Percentiles rank a stretch among this genome's conserved stretches.
These are phyloP conservation scores for Saturnia pavonia DNA, from an alignment of 2,888 invertebrate genomes.

Conservation along the genomic window DNA sequence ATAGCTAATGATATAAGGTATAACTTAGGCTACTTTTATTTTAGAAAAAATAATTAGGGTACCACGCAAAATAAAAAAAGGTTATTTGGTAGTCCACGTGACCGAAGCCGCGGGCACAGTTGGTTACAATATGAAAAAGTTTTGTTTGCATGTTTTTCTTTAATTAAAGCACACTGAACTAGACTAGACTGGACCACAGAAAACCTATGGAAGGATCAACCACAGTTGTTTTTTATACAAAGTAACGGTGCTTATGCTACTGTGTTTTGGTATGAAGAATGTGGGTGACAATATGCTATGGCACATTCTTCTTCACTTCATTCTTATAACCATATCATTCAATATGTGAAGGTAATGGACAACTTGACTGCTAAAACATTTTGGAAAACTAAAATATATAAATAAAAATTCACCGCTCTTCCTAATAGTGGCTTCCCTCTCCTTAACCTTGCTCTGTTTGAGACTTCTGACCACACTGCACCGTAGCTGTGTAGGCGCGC, in stretches of 20 bases:
- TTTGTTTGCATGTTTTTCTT: neutral
- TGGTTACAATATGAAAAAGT: neutral
- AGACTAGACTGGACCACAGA: neutral
- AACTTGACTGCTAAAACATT: too few species aligned
- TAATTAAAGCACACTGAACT: neutral
- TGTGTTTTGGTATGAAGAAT: neutral
- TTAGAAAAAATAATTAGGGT: too few species aligned
- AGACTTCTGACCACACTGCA: slow-evolving; percentile 91
- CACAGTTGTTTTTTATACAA: neutral
- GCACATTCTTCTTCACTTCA: too few species aligned
- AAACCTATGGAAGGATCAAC: neutral
- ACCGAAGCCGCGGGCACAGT: too few species aligned
- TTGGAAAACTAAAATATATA: too few species aligned
- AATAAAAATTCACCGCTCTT: slow-evolving; percentile 85
- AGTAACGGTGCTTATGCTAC: too few species aligned
- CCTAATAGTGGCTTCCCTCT: slow-evolving; percentile 86
- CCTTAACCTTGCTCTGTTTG: slow-evolving; percentile 87
- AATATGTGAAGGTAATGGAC: too few species aligned
- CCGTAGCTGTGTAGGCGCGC: slow-evolving; percentile 87
- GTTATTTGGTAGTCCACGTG: too few species aligned
- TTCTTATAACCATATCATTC: too few species aligned
- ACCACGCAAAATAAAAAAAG: too few species aligned
- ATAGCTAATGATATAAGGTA: too few species aligned
- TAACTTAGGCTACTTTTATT: too few species aligned
- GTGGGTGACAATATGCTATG: neutral